Conservation (phyloP, 1,140 invertebrate species). For the Platorchestia sp. region DNA sequence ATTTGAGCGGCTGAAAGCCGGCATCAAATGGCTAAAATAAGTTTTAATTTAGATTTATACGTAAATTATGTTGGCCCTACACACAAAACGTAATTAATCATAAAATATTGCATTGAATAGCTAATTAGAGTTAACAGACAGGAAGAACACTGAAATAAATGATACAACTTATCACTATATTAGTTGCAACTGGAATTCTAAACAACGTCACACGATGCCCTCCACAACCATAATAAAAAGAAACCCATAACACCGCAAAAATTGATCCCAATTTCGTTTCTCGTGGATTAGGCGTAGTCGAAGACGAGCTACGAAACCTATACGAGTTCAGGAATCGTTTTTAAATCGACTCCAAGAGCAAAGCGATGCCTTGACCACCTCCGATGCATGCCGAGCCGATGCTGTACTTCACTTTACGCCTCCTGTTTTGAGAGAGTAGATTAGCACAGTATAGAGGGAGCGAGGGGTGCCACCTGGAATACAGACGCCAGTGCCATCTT, state of each 20-base stretch:
- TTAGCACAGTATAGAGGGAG: too few species aligned
- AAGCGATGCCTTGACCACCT: constrained; percentile 97
- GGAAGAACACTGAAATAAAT: too few species aligned
- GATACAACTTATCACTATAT: too few species aligned
- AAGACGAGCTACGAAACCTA: not conserved
- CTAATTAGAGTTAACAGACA: too few species aligned
- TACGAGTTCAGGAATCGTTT: not conserved
- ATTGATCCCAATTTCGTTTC: not conserved
- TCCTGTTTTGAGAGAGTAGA: constrained; percentile 74
- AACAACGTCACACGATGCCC: not conserved
- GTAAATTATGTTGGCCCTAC: too few species aligned
- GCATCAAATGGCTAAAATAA: too few species aligned
- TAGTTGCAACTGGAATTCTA: not conserved
- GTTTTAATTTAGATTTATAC: too few species aligned
- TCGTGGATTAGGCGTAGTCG: not conserved
- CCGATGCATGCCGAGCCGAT: constrained; percentile 98
- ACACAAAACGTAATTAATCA: too few species aligned
- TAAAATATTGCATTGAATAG: too few species aligned
- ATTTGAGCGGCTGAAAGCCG: too few species aligned
- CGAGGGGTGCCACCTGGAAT: too few species aligned
- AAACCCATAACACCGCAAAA: not conserved
- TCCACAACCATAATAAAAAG: not conserved
- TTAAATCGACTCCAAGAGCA: constrained; percentile 82
- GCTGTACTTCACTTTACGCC: constrained; percentile 86
- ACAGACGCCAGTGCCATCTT: too few species aligned